These are phyloP conservation scores for Drosophila willistoni DNA, from an alignment of 1,140 invertebrate genomes.

Conservation along the genomic window DNA sequence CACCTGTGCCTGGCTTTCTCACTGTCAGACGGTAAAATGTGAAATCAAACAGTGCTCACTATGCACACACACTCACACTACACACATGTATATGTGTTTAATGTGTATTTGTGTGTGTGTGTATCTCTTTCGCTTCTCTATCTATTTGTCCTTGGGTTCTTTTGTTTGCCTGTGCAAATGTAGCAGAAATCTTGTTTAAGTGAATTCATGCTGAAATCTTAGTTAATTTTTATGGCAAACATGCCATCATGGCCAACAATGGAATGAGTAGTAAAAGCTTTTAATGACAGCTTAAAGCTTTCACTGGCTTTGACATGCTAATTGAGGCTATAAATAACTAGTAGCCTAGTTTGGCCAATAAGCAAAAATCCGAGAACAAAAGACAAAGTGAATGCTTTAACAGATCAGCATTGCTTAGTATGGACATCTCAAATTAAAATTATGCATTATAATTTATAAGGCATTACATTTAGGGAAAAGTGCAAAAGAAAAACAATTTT, in stretches of 20 bases:
- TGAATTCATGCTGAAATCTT: constrained; percentile 61
- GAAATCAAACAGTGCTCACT: constrained; percentile 49
- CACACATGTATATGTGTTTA: not conserved
- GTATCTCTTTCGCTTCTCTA: not conserved
- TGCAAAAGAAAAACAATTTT: too few species aligned
- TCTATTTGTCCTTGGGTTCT: constrained; percentile 32
- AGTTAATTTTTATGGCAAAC: constrained; percentile 64
- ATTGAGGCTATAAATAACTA: constrained; percentile 49
- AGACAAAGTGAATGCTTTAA: not conserved
- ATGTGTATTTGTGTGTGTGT: constrained; percentile 15
- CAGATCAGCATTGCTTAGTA: not conserved
- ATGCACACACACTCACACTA: constrained; percentile 1
- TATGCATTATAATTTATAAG: not conserved
- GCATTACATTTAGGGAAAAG: too few species aligned
- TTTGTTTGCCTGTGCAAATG: constrained; percentile 57
- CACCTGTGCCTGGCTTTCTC: constrained; percentile 2
- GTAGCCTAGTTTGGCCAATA: constrained; percentile 10
- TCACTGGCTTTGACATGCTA: constrained; percentile 32
- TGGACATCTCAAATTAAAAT: not conserved
- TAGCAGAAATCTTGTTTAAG: constrained; percentile 60
- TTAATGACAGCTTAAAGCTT: constrained; percentile 39
- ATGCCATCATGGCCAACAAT: constrained; percentile 34
- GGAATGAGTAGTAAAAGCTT: constrained; percentile 27
- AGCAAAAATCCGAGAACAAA: constrained; percentile 2
- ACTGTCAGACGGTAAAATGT: constrained; percentile 42